Conservation (phyloP, 2,888 invertebrate species). For the Hemaris fuciformis region DNA sequence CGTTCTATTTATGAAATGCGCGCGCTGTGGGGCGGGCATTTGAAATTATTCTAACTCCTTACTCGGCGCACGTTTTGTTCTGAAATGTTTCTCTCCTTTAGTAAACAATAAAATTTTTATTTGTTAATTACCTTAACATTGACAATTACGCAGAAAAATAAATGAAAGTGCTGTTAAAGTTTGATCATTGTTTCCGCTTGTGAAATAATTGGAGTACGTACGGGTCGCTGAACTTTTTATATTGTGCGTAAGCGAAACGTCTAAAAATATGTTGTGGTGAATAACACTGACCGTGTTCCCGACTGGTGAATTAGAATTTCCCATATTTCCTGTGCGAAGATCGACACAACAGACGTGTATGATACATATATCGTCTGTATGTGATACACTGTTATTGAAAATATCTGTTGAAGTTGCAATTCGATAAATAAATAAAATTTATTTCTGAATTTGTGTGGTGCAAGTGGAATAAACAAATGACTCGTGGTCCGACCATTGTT, state of each 20-base stretch:
- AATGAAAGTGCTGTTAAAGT: not conserved
- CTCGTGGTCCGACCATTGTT: conserved; percentile 75
- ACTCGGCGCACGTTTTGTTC: conserved; percentile 32
- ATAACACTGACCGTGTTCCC: conserved; percentile 59
- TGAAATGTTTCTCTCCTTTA: not conserved
- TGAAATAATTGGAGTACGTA: conserved; percentile 21
- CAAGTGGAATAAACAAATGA: conserved; percentile 42
- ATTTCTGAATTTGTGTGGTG: conserved; percentile 10
- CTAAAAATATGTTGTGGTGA: conserved; percentile 76
- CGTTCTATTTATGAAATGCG: conserved; percentile 60
- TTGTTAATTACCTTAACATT: not conserved
- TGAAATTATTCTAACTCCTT: conserved; percentile 44
- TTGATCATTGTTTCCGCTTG: not conserved
- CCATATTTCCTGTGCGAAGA: conserved; percentile 59
- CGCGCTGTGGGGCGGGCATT: conserved; percentile 48
- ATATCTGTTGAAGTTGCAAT: not conserved
- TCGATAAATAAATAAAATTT: not conserved
- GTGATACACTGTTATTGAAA: not conserved
- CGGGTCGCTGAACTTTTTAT: conserved; percentile 55
- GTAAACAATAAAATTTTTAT: not conserved
- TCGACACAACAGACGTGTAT: conserved; percentile 1
- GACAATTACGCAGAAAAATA: not conserved
- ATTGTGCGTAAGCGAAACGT: conserved; percentile 36
- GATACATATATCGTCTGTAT: not conserved
- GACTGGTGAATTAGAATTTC: conserved; percentile 58